Evolutionary conservation across 2,113 vertebrate species (phyloP).

Genomic region (Sterna hirundo): DNA sequence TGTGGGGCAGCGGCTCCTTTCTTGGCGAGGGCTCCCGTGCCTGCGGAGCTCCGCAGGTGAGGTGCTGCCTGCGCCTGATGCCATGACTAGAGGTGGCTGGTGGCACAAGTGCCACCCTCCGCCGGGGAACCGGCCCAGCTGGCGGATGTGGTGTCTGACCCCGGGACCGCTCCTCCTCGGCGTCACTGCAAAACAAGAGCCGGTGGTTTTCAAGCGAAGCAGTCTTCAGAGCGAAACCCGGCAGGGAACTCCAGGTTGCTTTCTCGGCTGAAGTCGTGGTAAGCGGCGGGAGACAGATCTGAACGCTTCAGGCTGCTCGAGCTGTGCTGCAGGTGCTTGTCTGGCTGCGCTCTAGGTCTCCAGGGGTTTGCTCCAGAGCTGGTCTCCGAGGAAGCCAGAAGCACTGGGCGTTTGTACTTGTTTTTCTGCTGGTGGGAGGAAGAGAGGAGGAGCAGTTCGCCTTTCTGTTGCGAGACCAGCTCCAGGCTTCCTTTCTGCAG

Average conservation of each 20-base stretch:
- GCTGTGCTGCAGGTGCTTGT: neutral
- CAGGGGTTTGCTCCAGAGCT: neutral
- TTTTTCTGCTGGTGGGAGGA: slow-evolving; percentile 8
- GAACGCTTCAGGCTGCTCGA: rapidly evolving
- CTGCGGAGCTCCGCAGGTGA: rapidly evolving
- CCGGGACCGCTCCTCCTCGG: neutral
- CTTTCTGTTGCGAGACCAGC: neutral
- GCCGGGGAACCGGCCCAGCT: neutral
- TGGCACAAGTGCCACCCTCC: neutral
- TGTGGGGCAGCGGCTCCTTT: rapidly evolving
- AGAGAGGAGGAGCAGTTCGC: neutral
- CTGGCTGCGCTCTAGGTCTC: neutral
- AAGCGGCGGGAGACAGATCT: neutral
- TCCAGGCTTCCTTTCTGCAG: neutral
- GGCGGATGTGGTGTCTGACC: slow-evolving; percentile 40
- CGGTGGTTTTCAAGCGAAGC: neutral
- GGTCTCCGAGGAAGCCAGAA: neutral
- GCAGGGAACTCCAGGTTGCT: neutral
- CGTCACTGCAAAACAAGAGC: neutral
- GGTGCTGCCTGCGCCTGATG: rapidly evolving
- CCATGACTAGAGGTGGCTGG: neutral
- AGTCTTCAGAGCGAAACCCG: neutral
- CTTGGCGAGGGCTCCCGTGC: neutral
- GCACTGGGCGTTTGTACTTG: neutral
- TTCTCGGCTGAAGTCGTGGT: neutral